Base-by-base conservation (phyloP, 2,797 vertebrate genomes). In the Spinus olivaceus region DNA sequence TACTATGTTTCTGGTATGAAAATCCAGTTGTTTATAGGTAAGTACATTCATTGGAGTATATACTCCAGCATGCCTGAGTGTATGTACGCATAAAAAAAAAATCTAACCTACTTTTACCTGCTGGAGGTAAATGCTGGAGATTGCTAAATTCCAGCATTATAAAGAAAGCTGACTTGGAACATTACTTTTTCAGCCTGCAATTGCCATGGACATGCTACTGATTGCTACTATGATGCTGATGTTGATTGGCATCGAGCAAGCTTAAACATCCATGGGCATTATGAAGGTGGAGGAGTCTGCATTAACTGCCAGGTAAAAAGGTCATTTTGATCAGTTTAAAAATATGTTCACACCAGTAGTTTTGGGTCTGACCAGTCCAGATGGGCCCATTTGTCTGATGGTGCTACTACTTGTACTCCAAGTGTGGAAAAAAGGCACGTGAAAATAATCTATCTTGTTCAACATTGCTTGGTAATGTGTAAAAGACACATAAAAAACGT, bases 211-310 rank as follows among this genome's bases (percentile, higher is more conserved):
- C 99, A 99, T 88, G 98, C 99, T 70, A 93, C 56, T 8, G 98
- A 99, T 96, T 99, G 99, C 97, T 98, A 98, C 98, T 99, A 99
- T 49, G 98, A 99, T 97, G 96, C 98, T 53, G 98, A 98, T 20
- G 98, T 99, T 94, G 99, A 99, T 95, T 97, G 18, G n/a, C 98
- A 73, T 74, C 86, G 56, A 97, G 98, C 97, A 96, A 99, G 99
- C 98, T 97, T 99, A 98, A 98, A 99, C 97, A 97, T 94, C 95
- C 97, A 98, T n/a, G 98, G 98, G 71, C 90, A 86, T 89, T 98
- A 98, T 83, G 97, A 98, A 61, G 99, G 99, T 76, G 99, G 99
- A 95, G 99, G 99, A 70, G 99, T 99, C 95, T 99, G 99, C 97
- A 97, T 98, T 96, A 95, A 98, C 90, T 99, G 99, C 97, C 99